phyloP scores from a whole-genome alignment of 2,113 vertebrate genomes.

The Bos indicus region DNA sequence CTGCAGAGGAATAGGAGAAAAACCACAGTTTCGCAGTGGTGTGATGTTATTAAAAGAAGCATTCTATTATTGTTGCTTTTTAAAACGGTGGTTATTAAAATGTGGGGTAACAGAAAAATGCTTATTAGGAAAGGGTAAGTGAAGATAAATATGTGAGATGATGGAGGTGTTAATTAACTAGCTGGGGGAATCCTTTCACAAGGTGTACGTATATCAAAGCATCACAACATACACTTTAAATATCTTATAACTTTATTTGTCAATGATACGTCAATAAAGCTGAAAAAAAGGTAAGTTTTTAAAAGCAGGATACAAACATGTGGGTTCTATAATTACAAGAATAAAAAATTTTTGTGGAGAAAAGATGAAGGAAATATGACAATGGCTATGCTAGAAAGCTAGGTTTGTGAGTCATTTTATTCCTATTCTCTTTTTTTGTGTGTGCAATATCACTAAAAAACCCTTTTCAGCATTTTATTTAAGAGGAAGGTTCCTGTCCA shows the following conservation, averaged over 20 bases:
- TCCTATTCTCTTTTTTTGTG: neutral
- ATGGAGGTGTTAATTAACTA: neutral
- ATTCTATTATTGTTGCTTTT: slow-evolving; percentile 5
- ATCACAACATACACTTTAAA: neutral
- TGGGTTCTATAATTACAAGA: neutral
- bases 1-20: neutral
- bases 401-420: neutral
- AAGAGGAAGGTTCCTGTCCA: slow-evolving; percentile 11
- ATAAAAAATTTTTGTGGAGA: neutral
- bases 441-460: neutral
- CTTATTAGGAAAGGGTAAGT: slow-evolving; percentile 17
- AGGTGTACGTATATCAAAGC: neutral
- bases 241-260: neutral
- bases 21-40: neutral
- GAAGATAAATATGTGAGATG: neutral
- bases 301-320: neutral
- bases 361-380: neutral
- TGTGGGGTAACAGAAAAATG: neutral
- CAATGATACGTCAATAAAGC: neutral
- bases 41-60: neutral
- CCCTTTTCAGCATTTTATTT: neutral
- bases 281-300: neutral
- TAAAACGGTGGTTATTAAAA: slow-evolving; percentile 17
- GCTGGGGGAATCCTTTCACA: neutral
- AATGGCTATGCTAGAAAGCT: neutral